Conservation (phyloP, 2,113 vertebrate species). For the Elaphurus davidianus region DNA sequence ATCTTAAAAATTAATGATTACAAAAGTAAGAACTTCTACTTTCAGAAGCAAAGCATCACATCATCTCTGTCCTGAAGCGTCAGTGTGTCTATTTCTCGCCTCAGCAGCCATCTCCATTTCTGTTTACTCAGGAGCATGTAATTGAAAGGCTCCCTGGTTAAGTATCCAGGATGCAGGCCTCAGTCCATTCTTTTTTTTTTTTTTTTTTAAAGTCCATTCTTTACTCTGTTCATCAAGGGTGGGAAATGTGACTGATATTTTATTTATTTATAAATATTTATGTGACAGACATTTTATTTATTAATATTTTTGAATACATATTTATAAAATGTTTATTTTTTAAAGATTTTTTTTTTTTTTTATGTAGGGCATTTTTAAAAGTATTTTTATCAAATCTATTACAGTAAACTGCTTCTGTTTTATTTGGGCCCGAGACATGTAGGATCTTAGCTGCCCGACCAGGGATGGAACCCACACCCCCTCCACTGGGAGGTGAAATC, state of each 20-base stretch:
- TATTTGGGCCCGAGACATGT: neutral
- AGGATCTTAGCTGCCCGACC: neutral
- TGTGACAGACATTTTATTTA: neutral
- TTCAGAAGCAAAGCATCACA: neutral
- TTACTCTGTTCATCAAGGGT: neutral
- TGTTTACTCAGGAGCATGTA: neutral
- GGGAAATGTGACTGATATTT: neutral
- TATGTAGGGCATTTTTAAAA: accelerated
- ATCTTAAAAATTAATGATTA: neutral
- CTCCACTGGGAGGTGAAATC: neutral
- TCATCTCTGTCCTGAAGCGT: neutral
- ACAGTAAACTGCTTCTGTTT: neutral
- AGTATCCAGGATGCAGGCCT: neutral
- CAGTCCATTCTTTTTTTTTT: neutral
- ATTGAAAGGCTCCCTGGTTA: neutral
- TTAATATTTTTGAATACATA: neutral
- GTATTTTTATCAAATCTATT: neutral
- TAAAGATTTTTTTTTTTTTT: neutral
- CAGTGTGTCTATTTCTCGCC: neutral
- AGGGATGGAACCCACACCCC: neutral
- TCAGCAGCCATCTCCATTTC: neutral
- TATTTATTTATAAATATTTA: neutral
- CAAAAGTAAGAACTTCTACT: neutral
- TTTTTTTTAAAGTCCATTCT: neutral
- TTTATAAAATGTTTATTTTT: neutral